These are phyloP conservation scores for Acanthosoma haemorrhoidale DNA, from an alignment of 2,888 invertebrate species.

Conservation along the genomic window DNA sequence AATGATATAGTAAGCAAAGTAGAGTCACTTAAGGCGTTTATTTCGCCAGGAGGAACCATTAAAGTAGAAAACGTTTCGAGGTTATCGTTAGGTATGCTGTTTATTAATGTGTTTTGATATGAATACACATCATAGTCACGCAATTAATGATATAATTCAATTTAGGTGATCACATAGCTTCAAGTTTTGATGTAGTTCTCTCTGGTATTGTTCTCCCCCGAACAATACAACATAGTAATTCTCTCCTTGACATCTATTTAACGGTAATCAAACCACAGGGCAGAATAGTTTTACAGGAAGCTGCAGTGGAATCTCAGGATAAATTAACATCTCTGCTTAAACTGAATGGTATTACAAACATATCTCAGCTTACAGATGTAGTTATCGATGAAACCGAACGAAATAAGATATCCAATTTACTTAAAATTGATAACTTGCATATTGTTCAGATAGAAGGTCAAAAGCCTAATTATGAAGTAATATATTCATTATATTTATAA, in stretches of 20 bases:
- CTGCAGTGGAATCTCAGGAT: constrained; percentile 43
- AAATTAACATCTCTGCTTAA: background rate
- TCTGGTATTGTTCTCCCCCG: constrained; percentile 52
- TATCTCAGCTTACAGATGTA: background rate
- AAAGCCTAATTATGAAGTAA: constrained; percentile 66
- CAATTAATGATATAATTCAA: background rate
- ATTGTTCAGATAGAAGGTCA: constrained; percentile 49
- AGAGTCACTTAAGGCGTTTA: constrained; percentile 23
- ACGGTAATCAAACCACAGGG: constrained; percentile 61
- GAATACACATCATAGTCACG: background rate
- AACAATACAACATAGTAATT: constrained; percentile 47
- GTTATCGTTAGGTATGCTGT: constrained; percentile 33
- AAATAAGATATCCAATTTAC: constrained; percentile 29
- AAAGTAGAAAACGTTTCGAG: constrained; percentile 35
- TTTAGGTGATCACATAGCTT: constrained; percentile 50
- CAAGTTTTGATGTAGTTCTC: constrained; percentile 58
- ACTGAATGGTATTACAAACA: constrained; percentile 13
- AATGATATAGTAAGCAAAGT: constrained; percentile 18
- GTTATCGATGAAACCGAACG: constrained; percentile 30
- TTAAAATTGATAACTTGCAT: constrained; percentile 39
- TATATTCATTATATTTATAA: background rate
- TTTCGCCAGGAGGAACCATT: constrained; percentile 29
- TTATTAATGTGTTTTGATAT: background rate
- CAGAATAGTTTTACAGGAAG: constrained; percentile 52
- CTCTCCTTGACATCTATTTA: constrained; percentile 53